Percentiles rank a stretch among this genome's conserved stretches.
These are phyloP conservation scores for Phaethornis superciliosus DNA, from an alignment of 2,113 vertebrate species.

Conservation along the genomic window DNA sequence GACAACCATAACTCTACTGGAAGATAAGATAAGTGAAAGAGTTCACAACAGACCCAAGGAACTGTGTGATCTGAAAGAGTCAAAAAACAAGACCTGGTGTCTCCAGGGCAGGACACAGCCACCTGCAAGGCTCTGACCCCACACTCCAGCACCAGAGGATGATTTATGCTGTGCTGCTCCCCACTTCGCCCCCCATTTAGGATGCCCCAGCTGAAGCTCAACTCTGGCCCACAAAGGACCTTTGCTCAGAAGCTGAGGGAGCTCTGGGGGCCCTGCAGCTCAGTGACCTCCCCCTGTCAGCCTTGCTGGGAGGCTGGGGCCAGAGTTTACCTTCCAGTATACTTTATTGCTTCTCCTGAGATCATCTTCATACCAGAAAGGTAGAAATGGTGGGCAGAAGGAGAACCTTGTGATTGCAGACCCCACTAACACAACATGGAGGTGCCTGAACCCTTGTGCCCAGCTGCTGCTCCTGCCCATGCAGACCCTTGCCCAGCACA, in stretches of 20 bases:
- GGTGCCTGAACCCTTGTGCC: not conserved
- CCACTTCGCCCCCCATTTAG: not conserved
- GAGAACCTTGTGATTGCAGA: not conserved
- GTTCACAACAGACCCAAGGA: constrained; percentile 14
- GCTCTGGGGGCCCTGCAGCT: not conserved
- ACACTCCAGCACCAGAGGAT: not conserved
- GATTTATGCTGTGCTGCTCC: not conserved
- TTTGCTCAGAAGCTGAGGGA: not conserved
- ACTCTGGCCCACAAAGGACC: not conserved
- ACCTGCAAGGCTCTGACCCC: not conserved
- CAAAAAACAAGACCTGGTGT: not conserved
- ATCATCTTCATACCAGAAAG: not conserved
- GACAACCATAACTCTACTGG: not conserved
- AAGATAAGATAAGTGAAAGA: constrained; percentile 35
- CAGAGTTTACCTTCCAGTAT: not conserved
- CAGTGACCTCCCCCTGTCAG: not conserved
- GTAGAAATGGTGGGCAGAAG: not conserved
- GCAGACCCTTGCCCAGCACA: not conserved
- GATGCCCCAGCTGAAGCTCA: not conserved
- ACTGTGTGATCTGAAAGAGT: not conserved
- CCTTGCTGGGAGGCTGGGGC: not conserved
- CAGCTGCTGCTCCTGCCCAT: not conserved
- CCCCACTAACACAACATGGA: not conserved
- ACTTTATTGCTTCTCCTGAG: not conserved
- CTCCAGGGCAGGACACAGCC: not conserved